Evolutionary conservation across 2,797 vertebrate species (phyloP).

Genomic region (Falco biarmicus): DNA sequence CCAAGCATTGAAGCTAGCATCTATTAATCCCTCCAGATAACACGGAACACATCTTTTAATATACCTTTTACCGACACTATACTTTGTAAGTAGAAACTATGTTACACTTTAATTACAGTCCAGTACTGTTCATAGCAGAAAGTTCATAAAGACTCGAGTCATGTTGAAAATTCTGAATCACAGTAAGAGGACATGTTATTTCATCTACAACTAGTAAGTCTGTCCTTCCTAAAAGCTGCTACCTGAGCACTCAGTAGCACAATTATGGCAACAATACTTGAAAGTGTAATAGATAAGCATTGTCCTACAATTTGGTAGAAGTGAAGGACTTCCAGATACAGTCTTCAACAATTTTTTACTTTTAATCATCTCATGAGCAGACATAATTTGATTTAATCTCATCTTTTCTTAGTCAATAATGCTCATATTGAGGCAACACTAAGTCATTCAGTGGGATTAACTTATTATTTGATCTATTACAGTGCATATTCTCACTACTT

Average conservation of each 20-base stretch:
- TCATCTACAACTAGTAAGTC: background rate
- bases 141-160: background rate
- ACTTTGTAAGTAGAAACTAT: background rate
- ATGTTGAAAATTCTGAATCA: background rate
- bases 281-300: background rate
- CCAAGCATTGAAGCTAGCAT: background rate
- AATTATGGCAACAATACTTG: background rate
- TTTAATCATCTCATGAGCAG: background rate
- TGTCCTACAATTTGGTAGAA: background rate
- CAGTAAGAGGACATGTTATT: rapidly evolving
- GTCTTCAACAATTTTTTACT: background rate
- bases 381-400: background rate
- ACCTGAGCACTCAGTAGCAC: background rate
- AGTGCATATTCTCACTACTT: background rate
- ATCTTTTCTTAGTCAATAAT: background rate
- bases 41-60: background rate
- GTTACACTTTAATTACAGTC: background rate
- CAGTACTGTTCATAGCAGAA: background rate
- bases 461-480: background rate
- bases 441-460: background rate
- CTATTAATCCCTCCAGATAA: background rate
- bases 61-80: background rate
- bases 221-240: background rate
- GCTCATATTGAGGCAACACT: background rate
- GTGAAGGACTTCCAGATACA: background rate